phyloP scores from a whole-genome alignment of 2,888 invertebrate genomes.

The Synanthedon andrenaeformis region DNA sequence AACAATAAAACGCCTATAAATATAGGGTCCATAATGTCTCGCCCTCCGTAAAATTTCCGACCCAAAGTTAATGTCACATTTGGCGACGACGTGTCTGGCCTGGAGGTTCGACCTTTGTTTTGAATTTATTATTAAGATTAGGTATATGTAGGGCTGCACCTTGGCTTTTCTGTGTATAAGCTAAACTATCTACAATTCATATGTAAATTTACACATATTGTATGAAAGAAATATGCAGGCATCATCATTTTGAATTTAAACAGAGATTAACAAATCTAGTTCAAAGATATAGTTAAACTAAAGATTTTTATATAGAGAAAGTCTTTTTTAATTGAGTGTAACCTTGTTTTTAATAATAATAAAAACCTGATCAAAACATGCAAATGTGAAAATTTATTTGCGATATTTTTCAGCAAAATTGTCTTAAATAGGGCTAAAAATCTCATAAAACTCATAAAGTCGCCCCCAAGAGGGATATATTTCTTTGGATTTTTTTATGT shows the following conservation, averaged over 20 bases:
- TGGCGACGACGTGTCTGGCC: conserved; percentile 28
- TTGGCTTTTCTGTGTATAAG: neutral
- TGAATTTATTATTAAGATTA: conserved; percentile 14
- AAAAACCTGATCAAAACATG: too few relatives aligned
- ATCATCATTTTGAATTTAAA: too few relatives aligned
- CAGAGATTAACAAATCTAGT: too few relatives aligned
- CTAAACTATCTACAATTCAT: too few relatives aligned
- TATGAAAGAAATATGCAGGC: too few relatives aligned
- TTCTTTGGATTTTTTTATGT: conserved; percentile 28
- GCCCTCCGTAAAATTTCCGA: conserved; percentile 9
- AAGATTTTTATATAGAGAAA: too few relatives aligned
- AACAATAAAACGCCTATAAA: conserved; percentile 3
- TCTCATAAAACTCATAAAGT: conserved; percentile 23
- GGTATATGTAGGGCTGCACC: neutral
- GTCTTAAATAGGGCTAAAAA: conserved; percentile 6
- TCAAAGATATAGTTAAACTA: too few relatives aligned
- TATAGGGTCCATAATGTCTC: conserved; percentile 12
- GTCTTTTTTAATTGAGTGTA: too few relatives aligned
- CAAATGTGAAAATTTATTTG: neutral
- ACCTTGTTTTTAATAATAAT: too few relatives aligned
- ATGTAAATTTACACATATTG: too few relatives aligned
- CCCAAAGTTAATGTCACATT: conserved; percentile 27
- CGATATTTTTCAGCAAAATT: neutral
- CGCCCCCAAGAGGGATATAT: conserved; percentile 23
- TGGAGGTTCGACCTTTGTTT: conserved; percentile 15